Evolutionary conservation across 2,113 vertebrate species (phyloP), one percentile per base, ranked within the genome.

Genomic region (Morone chrysops): DNA sequence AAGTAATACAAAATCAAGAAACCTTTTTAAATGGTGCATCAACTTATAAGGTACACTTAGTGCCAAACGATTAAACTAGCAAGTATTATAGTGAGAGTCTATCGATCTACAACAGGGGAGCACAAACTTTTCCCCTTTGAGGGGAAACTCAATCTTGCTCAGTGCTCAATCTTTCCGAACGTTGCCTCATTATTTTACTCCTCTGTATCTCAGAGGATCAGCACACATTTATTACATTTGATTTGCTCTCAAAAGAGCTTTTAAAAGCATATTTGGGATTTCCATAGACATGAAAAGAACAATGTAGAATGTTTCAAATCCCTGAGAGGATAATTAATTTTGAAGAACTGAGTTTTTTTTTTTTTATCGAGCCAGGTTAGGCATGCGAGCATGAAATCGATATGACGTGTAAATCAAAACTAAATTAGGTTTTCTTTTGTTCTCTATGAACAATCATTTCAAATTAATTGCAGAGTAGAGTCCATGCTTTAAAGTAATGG

Each of bases 381-480:
- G 90, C 90, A 92, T 87, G 91, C 61, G 36, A 89, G 89, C 75
- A 91, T 93, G 78, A 92, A 94, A 94, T 94, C 76, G 56, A 92
- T 92, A 93, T 90, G 87, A 92, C 87, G 65, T 89, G 88, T 92
- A 90, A 92, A 92, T 91, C 80, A 92, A 93, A 93, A 94, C 92
- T 92, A 92, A 95, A 94, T 93, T 72, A 92, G 84, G 20, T 87
- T 93, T 90, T 85, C 87, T 85, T 92, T 92, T 92, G 86, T 92
- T 91, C 88, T 90, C 83, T 57, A 66, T 65, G 79, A 94, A 87
- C 88, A 93, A 92, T 91, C 78, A 88, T 93, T 92, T 92, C 56
- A 90, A 92, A 93, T 92, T 84, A 88, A 89, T 92, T 91, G 81
- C 65, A 5, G 73, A 70, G 73, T 65, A 83, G 67, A 75, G 86